Conservation (phyloP, 2,797 vertebrate species). For the Pogonophryne albipinna region DNA sequence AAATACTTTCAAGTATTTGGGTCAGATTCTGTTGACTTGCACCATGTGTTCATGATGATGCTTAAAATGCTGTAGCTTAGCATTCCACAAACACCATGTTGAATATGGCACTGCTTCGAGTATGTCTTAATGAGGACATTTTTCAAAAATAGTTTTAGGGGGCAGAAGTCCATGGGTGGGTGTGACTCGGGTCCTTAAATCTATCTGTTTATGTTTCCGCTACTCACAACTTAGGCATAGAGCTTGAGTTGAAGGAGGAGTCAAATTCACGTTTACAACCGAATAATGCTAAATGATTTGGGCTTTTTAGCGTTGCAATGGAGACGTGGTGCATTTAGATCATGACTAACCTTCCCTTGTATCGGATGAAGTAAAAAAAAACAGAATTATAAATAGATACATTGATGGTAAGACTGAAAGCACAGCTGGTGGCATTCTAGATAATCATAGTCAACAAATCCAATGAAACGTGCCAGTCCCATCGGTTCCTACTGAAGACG, state of each 20-base stretch:
- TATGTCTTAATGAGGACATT: conserved; percentile 40
- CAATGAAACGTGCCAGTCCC: neutral
- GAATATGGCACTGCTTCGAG: conserved; percentile 12
- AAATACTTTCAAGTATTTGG: conserved; percentile 68
- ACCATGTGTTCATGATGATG: conserved; percentile 19
- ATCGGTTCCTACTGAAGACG: neutral
- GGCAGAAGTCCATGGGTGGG: conserved; percentile 19
- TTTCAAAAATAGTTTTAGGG: conserved; percentile 29
- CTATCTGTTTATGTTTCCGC: conserved; percentile 6
- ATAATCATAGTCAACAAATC: neutral
- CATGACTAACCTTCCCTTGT: neutral
- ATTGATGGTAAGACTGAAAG: neutral
- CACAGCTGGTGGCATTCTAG: neutral
- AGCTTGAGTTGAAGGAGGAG: neutral
- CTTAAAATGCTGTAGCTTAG: conserved; percentile 3
- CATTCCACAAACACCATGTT: conserved; percentile 16
- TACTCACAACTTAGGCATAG: conserved; percentile 1
- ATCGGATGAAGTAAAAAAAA: neutral
- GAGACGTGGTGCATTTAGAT: neutral
- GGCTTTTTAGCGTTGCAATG: neutral
- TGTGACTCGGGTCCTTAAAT: neutral
- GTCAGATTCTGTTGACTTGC: conserved; percentile 57
- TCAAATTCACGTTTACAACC: neutral
- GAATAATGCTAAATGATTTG: neutral
- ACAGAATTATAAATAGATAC: neutral